Evolutionary conservation across 2,888 invertebrate species (phyloP).

Genomic region (Cheilosia impressa): DNA sequence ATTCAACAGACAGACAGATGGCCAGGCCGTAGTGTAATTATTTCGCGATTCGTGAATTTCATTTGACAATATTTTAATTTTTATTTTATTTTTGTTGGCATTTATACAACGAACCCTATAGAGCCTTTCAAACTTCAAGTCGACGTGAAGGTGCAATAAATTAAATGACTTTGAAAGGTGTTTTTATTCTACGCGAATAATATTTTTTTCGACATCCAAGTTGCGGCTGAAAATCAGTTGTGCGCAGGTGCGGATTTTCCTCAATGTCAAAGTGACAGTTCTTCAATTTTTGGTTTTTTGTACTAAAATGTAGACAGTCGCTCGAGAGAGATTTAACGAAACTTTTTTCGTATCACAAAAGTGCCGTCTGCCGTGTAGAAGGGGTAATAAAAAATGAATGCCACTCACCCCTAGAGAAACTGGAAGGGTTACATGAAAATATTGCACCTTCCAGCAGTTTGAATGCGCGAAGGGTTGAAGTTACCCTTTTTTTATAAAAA

Average conservation of each 20-base stretch:
- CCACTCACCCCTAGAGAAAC: not conserved
- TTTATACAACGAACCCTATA: not conserved
- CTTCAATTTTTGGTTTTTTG: not conserved
- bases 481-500: constrained; percentile 10
- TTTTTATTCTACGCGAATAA: constrained; percentile 23
- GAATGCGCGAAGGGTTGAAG: constrained; percentile 3
- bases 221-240: constrained; percentile 7
- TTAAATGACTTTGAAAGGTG: constrained; percentile 37
- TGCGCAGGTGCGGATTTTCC: constrained; percentile 60
- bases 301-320: not conserved
- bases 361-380: not conserved
- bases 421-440: constrained; percentile 5
- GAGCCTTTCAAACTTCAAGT: not conserved
- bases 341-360: not conserved
- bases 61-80: constrained; percentile 69
- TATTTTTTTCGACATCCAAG: constrained; percentile 35
- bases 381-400: constrained; percentile 23
- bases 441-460: not conserved
- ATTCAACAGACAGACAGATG: constrained; percentile 58
- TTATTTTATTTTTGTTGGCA: constrained; percentile 27
- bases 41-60: constrained; percentile 68
- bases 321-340: constrained; percentile 34
- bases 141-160: constrained; percentile 68
- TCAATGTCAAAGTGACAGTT: constrained; percentile 56
- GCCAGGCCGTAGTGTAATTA: constrained; percentile 61